Base-by-base conservation (phyloP, 1,140 invertebrate genomes). In the Rhyacophila brunnea region DNA sequence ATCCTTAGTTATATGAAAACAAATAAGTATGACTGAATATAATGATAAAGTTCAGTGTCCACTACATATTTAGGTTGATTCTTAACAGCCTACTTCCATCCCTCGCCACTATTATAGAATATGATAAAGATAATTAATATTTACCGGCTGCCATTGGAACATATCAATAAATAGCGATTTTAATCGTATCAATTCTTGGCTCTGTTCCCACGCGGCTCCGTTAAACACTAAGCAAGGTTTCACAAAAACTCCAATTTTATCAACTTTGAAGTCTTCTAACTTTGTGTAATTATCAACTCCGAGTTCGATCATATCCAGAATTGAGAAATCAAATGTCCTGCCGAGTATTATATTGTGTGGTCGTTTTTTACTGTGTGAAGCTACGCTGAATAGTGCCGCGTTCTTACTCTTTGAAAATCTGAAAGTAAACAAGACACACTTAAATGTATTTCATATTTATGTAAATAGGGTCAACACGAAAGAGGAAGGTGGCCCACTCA, bases 251-350 rank as follows among this genome's bases (percentile, higher is more conserved):
- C 87, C 68, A 18, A 94, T 85, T 78, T 95, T 96, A 18, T 86
- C 83, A 48, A 82, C 83, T 69, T 90, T 86, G 66, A 96, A 95
- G 28, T 92, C 88, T 42, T 83, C 74, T 68, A 97, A 79, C 7
- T 85, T 77, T 75, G 86, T 86, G 69, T 87, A 97, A 42, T 90
- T 85, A 60, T 92, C 89, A 13, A 98, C 82, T 15, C 93, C 92
- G 59, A 99, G 83, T 80, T 99, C 97, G 66, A 96, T 85, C 93
- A 99, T 98, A 71, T 99, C 97, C 36, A 99, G 77, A 19, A 99
- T 73, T 44, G 90, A 87, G 68, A 90, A 83, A 75, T 99, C 92
- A 78, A 88, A 98, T 66, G 91, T 88, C 65, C 97, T 81, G 1
- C 93, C 95, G 57, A 98, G 74, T 28, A 97, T 77, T 42, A 99